Base-by-base conservation (phyloP, 2,888 invertebrate species). In the Acanthosepion esculentum region DNA sequence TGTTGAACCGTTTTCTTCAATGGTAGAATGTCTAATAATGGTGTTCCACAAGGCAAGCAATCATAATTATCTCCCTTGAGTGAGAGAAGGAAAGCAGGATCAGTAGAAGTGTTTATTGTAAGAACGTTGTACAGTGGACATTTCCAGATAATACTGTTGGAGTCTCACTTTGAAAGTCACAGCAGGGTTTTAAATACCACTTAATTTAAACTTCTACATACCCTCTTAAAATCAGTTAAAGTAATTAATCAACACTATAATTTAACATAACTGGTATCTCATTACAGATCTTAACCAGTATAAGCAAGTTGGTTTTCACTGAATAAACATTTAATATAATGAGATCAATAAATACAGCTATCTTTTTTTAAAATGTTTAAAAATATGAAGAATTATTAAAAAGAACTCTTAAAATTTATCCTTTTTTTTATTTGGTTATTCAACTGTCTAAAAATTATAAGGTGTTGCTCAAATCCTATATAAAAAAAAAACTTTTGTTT, bases 31-130 rank as follows among this genome's bases (percentile, higher is more conserved):
- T 93, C 48, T 53, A 93, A 50, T 53, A 93, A 53, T 48, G 93
- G 53, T 93, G 93, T 53, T 93, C 93, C 93, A 93, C 48, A 48
- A 93, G 93, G 93, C 93, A 93, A 93, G 48, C 93, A 48, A 48
- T 93, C 53, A 93, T 48, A 93, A 48, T 93, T 93, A 93, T 93
- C 93, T 93, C 93, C 93, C 93, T 93, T 93, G 23, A 53, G 93
- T 53, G 93, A 93, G 93, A 93, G 53, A n/a, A 93, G 53, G 48
- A 78, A 78, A 78, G 78, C 18, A 33, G 78, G 78, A 78, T 78
- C 78, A 78, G n/a, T 78, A 78, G n/a, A 18, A 12, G 23, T n/a
- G 78, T 33, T n/a, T n/a, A n/a, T 78, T 33, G n/a, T 78, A 78
- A 18, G 78, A 23, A 78, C 2, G 15, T 78, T 78, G 78, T n/a